These are phyloP conservation scores for Drosophila nannoptera DNA, from an alignment of 1,140 invertebrate genomes.

Conservation along the genomic window DNA sequence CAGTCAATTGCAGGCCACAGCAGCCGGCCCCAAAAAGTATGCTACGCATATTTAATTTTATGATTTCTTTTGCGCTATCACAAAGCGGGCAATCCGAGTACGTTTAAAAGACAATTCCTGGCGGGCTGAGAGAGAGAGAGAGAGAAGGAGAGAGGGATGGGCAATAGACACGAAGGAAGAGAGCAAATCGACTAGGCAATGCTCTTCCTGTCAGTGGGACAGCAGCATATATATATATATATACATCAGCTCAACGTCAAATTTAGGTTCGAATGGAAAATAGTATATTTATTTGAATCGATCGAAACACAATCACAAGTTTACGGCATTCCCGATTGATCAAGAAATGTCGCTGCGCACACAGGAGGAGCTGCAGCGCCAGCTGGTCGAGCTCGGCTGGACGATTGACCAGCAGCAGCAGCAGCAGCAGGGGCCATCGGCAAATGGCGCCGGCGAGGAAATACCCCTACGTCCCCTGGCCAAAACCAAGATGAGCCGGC, in stretches of 20 bases:
- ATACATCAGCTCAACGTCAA: not conserved
- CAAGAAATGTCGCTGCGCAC: conserved; percentile 30
- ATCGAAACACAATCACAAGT: no score
- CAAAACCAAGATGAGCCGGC: conserved; percentile 1
- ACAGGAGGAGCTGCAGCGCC: conserved; percentile 21
- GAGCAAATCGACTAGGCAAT: not conserved
- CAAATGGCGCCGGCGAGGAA: not conserved
- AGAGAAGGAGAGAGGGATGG: not conserved
- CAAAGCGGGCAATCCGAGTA: conserved; percentile 10
- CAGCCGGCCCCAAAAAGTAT: conserved; percentile 21
- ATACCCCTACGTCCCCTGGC: conserved; percentile 26
- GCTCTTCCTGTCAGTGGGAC: not conserved
- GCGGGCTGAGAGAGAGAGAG: not conserved
- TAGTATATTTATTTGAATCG: no score
- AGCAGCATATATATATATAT: conserved; percentile 1
- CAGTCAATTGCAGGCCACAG: conserved; percentile 61
- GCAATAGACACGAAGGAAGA: not conserved
- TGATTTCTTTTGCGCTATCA: conserved; percentile 41
- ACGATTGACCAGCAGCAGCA: conserved; percentile 16
- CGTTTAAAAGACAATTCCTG: conserved; percentile 32
- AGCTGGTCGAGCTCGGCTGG: conserved; percentile 29
- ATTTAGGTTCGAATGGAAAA: not conserved
- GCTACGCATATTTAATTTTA: conserved; percentile 72
- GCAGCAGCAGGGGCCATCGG: no score
- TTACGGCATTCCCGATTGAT: no score